A percentile compares a stretch with the other conserved stretches of the same genome.
Evolutionary conservation across 1,140 invertebrate genomes (phyloP).

Genomic region (Carposina sasakii): DNA sequence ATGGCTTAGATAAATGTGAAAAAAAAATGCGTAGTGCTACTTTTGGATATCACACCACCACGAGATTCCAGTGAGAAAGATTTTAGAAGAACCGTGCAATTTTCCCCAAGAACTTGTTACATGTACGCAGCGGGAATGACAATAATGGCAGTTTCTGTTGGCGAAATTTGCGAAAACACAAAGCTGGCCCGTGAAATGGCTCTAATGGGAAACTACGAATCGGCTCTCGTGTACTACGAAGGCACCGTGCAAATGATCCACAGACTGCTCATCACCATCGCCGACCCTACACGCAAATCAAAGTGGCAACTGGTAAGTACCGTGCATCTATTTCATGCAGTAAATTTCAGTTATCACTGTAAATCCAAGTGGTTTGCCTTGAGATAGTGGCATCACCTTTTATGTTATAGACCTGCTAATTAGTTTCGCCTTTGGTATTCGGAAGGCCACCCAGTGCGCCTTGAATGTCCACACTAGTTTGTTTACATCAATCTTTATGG

Average conservation of each 20-base stretch:
- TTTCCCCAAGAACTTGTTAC: slow-evolving; percentile 44
- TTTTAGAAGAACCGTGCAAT: slow-evolving; percentile 41
- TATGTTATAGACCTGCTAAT: slow-evolving; percentile 56
- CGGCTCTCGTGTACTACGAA: slow-evolving; percentile 95
- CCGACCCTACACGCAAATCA: slow-evolving; percentile 84
- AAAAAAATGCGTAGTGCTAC: slow-evolving; percentile 55
- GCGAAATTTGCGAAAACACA: slow-evolving; percentile 93
- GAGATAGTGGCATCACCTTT: slow-evolving; percentile 47
- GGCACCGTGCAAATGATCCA: slow-evolving; percentile 94
- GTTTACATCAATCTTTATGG: slow-evolving; percentile 10
- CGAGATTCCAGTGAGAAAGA: slow-evolving; percentile 36
- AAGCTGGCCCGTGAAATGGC: slow-evolving; percentile 96
- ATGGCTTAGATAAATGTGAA: no score
- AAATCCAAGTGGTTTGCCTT: slow-evolving; percentile 33
- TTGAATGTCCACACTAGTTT: slow-evolving; percentile 14
- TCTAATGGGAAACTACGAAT: slow-evolving; percentile 96
- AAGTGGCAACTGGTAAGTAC: slow-evolving; percentile 90
- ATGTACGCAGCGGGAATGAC: slow-evolving; percentile 76
- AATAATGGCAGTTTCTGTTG: slow-evolving; percentile 87
- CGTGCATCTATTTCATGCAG: slow-evolving; percentile 15
- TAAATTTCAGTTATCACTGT: slow-evolving; percentile 15
- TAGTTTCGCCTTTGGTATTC: slow-evolving; percentile 38
- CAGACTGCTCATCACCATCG: slow-evolving; percentile 85
- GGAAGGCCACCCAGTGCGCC: slow-evolving; percentile 46
- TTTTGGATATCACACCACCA: slow-evolving; percentile 36